Base-by-base conservation (phyloP, 2,797 vertebrate species). In the Echiichthys vipera region DNA sequence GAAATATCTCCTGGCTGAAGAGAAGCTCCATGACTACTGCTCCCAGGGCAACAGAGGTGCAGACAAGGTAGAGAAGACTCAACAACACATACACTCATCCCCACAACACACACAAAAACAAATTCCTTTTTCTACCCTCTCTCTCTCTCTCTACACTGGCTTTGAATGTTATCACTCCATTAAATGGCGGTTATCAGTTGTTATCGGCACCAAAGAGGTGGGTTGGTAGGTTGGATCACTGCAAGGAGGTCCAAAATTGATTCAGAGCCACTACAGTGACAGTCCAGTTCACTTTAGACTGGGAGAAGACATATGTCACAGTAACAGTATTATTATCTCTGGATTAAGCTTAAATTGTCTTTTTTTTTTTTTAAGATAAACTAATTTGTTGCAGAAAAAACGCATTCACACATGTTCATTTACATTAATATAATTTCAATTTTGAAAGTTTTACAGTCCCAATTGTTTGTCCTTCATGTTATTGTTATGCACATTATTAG, bases 11-110 rank as follows among this genome's bases (percentile, higher is more conserved):
- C 64, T 62, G 67, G 86, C 84, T 82, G 84, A 90, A 86, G 77
- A 84, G 73, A 42, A 74, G 84, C 86, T 90, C 90, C 84, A 91
- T 88, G 88, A 84, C 91, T 89, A 89, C 86, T 84, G 92, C 93
- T 93, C 89, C 91, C 88, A 75, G 76, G 90, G 91, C 86, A 93
- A 93, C 92, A 83, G 81, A 57, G 71, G 80, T 73, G 78, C 78
- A 79, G 61, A 39, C 75, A 85, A 84, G 85, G 71, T 71, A 64
- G 74, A 81, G 47, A 70, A 77, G 63, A 46, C 74, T 81, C 65
- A n/a, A 73, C 68, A 66, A 74, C 84, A 81, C 68, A 68, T 71
- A 76, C 68, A 77, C 47, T 59, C 53, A 51, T 61, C 57, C 20
- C 51, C 40, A 51, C 59, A 63, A 36, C 65, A 51, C 50, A 46